These are phyloP conservation scores for Calidris pugnax DNA, from an alignment of 2,113 vertebrate genomes.

Conservation along the genomic window DNA sequence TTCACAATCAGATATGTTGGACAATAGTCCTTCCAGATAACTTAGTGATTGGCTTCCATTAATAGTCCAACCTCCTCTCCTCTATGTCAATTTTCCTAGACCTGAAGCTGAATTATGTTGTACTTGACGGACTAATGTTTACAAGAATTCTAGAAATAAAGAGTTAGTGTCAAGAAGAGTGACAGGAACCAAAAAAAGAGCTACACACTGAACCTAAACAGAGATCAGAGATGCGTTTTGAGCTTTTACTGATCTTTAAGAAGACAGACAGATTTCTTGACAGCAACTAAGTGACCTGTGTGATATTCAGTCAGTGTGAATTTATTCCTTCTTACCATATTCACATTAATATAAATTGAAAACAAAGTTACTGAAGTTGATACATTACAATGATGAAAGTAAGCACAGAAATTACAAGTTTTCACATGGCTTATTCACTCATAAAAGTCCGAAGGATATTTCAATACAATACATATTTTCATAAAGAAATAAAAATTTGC, in stretches of 20 bases:
- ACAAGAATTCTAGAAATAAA: neutral
- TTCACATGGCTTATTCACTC: neutral
- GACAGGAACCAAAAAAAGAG: rapidly evolving
- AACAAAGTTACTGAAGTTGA: neutral
- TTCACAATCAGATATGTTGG: neutral
- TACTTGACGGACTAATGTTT: neutral
- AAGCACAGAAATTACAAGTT: neutral
- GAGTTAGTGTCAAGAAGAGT: neutral
- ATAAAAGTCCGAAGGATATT: neutral
- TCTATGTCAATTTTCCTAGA: neutral
- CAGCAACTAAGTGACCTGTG: neutral
- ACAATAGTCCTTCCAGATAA: neutral
- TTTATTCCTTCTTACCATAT: neutral
- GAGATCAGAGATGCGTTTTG: neutral
- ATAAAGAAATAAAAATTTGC: neutral
- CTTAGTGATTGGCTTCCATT: neutral
- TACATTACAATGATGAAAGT: neutral
- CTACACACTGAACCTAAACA: neutral
- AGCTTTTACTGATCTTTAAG: neutral
- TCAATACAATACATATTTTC: neutral
- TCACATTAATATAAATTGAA: neutral
- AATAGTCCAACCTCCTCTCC: neutral
- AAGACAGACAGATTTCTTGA: neutral
- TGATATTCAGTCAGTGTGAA: neutral
- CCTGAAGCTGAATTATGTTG: neutral